Evolutionary conservation across 2,797 vertebrate genomes (phyloP), one percentile per base, ranked within the genome.

Genomic region (Anableps anableps): DNA sequence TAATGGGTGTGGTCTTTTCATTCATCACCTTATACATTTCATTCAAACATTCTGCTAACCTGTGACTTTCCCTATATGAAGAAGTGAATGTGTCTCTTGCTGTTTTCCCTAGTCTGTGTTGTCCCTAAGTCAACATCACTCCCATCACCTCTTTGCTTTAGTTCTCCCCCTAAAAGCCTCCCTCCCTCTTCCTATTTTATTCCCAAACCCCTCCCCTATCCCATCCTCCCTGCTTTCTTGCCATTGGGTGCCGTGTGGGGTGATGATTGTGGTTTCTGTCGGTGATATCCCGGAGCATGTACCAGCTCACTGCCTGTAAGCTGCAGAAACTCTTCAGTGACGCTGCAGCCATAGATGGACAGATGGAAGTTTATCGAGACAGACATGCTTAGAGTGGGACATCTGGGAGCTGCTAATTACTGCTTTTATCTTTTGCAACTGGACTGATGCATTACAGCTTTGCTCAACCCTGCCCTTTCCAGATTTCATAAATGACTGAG

Each of bases 201-300:
- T 74, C 81, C 70, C 51, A 31, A 31, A 17, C 86, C 81, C 89
- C 85, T 86, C 89, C 90, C 86, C 80, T 80, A 74, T 73, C 74
- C 5, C 68, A 81, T 68, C 74, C 88, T 85, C 75, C 80, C 77
- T 86, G 81, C 88, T 89, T 80, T 85, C 80, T 72, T 86, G 80
- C 83, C 88, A 92, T 93, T 92, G 90, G 91, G 80, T 84, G 76
- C 79, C 76, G 82, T 85, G 90, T 93, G 88, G 92, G 91, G 91
- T 91, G 94, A 95, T 91, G 89, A 83, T 89, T 89, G 91, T 93
- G 90, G 92, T 89, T 92, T 91, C 88, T 85, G 81, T 83, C 76
- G 38, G 93, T 81, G 94, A 94, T 91, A 88, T 94, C 94, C 94
- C 90, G 85, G 79, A 87, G 86, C 78, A 17, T 90, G 86, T 74